Base-by-base conservation (phyloP, 1,140 invertebrate genomes). In the Bicyclus anynana region DNA sequence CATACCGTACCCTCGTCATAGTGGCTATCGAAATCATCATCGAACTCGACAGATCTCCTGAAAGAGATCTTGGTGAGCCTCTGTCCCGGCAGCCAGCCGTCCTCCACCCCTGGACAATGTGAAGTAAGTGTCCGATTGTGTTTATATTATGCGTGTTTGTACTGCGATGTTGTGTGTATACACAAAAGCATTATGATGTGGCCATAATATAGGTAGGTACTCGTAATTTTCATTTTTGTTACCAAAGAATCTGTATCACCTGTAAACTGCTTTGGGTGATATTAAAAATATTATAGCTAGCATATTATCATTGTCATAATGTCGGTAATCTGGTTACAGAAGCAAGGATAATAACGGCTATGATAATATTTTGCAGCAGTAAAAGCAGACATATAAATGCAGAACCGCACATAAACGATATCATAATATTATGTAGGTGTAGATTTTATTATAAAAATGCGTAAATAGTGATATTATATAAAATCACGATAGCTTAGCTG, bases 11-110 rank as follows among this genome's bases (percentile, higher is more conserved):
- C 85, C 81, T 80, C 78, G 59, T 85, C 75, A 78, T 74, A 79
- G 81, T 74, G 80, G 83, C 75, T 84, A 84, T 89, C 80, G 69
- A 80, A 89, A 87, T 87, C 86, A 74, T 90, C 88, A 80, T 89
- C 78, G 69, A 87, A 86, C 75, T 87, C 85, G 73, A 85, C 77
- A 23, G 84, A 80, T 68, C 80, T 80, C 74, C 83, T 87, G 78
- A 88, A 89, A 64, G 81, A 89, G 66, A 89, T 85, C 74, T 79
- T 83, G 72, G 83, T 83, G 65, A 90, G 80, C 71, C 89, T 83
- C 68, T 89, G 87, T 74, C 89, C 89, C 47, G 87, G 87, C 69
- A 89, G 80, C 87, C 89, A 89, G 69, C 84, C 85, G 62, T 82
- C 86, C 64, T 81, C 72, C 72, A 69, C 74, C 60, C 80, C 81